These are phyloP conservation scores for Microctonus brassicae DNA, from an alignment of 2,888 invertebrate genomes.

Conservation along the genomic window DNA sequence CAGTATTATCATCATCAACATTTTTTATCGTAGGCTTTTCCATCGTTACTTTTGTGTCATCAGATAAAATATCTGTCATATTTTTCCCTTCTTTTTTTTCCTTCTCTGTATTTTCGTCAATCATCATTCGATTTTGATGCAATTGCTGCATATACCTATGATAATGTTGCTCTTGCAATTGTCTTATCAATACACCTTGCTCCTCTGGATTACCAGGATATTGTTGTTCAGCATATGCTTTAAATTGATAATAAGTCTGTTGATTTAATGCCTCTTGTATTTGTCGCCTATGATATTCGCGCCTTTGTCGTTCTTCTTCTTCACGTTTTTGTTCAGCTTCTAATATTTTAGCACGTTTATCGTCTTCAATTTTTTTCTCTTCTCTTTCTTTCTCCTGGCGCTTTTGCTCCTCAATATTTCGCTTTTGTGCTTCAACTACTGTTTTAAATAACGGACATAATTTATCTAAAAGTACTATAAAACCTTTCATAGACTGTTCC, in stretches of 20 bases:
- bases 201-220: slow-evolving; percentile 86
- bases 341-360: slow-evolving; percentile 72
- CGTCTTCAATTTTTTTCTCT: slow-evolving; percentile 72
- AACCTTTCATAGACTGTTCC: slow-evolving; percentile 92
- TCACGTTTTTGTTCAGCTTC: slow-evolving; percentile 70
- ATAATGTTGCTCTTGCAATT: slow-evolving; percentile 98
- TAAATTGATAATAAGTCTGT: slow-evolving; percentile 91
- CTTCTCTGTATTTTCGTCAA: slow-evolving; percentile 59
- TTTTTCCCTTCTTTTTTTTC: slow-evolving; percentile 54
- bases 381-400: slow-evolving; percentile 75
- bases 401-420: slow-evolving; percentile 86
- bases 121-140: slow-evolving; percentile 70
- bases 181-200: slow-evolving; percentile 93
- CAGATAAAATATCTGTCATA: slow-evolving; percentile 42
- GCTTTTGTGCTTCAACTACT: slow-evolving; percentile 90
- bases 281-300: slow-evolving; percentile 79
- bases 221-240: slow-evolving; percentile 94
- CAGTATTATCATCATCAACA: slow-evolving; percentile 13
- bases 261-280: slow-evolving; percentile 97
- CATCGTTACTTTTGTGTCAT: slow-evolving; percentile 53
- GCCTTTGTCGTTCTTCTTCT: slow-evolving; percentile 77
- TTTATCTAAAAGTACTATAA: slow-evolving; percentile 88
- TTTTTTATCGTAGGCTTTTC: slow-evolving; percentile 46
- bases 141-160: slow-evolving; percentile 99
- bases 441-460: slow-evolving; percentile 92